Percentiles rank a stretch among this genome's conserved stretches.
Evolutionary conservation across 2,113 vertebrate species (phyloP).

Genomic region (Epinephelus fuscoguttatus): DNA sequence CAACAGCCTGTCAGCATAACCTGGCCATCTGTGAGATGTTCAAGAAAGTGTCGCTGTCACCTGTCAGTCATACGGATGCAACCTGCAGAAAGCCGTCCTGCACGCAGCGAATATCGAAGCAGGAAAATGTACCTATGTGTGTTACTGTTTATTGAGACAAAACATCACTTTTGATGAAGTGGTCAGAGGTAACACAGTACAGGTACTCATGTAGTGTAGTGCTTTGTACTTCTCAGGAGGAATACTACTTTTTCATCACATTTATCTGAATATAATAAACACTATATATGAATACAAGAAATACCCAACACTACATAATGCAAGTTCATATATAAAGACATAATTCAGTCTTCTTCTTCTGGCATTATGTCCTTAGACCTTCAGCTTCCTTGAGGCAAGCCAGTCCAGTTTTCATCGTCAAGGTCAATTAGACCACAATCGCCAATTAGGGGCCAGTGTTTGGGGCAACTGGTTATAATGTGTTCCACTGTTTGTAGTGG

Average conservation of each 20-base stretch:
- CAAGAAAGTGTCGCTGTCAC: constrained; percentile 1
- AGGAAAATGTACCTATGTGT: not conserved
- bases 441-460: too few relatives aligned
- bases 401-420: too few relatives aligned
- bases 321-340: too few relatives aligned
- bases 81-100: not conserved
- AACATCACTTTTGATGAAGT: not conserved
- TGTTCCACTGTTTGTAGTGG: too few relatives aligned
- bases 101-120: not conserved
- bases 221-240: not conserved
- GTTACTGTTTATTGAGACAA: not conserved
- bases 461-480: too few relatives aligned
- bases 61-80: not conserved
- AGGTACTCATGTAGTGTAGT: not conserved
- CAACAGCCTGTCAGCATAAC: constrained; percentile 16
- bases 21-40: not conserved
- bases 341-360: too few relatives aligned
- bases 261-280: not conserved
- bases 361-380: too few relatives aligned
- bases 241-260: not conserved
- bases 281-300: too few relatives aligned
- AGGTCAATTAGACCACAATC: too few relatives aligned
- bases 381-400: too few relatives aligned
- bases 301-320: too few relatives aligned
- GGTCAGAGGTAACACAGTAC: not conserved